These are phyloP conservation scores for Hirudo medicinalis DNA, from an alignment of 1,140 invertebrate genomes.

Conservation along the genomic window DNA sequence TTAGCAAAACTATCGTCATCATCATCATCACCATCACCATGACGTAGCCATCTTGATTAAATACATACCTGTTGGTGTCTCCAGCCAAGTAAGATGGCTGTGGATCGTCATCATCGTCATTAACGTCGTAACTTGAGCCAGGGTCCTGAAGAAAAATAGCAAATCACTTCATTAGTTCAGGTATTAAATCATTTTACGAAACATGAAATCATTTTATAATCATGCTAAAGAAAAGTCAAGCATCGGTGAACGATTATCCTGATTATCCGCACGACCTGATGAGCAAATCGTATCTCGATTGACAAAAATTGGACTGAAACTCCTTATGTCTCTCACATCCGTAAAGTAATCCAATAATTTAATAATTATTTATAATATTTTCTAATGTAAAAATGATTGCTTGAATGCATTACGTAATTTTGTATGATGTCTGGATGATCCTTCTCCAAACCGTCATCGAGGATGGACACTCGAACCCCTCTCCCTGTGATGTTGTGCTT, in stretches of 20 bases:
- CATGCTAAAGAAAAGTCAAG: background rate
- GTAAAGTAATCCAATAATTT: background rate
- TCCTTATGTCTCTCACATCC: background rate
- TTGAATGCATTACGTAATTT: conserved; percentile 36
- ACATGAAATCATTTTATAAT: too few relatives aligned
- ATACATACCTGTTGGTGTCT: conserved; percentile 38
- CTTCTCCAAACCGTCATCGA: conserved; percentile 43
- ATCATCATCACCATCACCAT: too few relatives aligned
- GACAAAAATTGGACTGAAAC: background rate
- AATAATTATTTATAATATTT: background rate
- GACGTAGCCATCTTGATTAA: too few relatives aligned
- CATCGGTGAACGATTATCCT: background rate
- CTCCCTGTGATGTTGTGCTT: conserved; percentile 34
- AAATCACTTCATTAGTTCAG: too few relatives aligned
- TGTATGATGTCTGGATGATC: conserved; percentile 37
- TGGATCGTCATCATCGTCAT: conserved; percentile 79
- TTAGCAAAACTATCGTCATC: too few relatives aligned
- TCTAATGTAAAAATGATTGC: background rate
- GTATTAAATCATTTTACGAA: background rate
- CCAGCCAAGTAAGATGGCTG: conserved; percentile 56
- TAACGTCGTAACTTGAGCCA: conserved; percentile 83
- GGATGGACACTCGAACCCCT: conserved; percentile 35
- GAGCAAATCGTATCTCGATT: background rate
- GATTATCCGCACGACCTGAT: too few relatives aligned
- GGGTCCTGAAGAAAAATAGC: conserved; percentile 54